These are phyloP conservation scores for Meloidogyne floridensis DNA, from an alignment of 1,140 invertebrate species.

Conservation along the genomic window DNA sequence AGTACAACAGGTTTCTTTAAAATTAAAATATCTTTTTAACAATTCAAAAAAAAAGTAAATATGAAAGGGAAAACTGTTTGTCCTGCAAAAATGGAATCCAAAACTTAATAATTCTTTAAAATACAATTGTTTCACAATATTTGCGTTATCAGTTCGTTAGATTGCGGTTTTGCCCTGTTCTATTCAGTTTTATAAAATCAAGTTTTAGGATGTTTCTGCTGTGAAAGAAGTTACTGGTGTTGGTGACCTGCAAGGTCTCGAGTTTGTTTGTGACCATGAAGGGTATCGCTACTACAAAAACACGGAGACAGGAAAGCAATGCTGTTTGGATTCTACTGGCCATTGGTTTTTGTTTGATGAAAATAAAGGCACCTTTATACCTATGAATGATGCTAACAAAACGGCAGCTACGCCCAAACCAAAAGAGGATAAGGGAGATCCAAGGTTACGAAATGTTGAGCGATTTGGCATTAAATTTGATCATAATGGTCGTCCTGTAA, in stretches of 20 bases:
- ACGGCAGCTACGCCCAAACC: slow-evolving; percentile 14
- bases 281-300: slow-evolving; percentile 46
- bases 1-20: slow-evolving; percentile 4
- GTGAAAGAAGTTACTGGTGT: background rate
- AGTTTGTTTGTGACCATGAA: slow-evolving; percentile 33
- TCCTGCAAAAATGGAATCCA: background rate
- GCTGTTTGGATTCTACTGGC: slow-evolving; percentile 35
- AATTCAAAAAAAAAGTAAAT: background rate
- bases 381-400: slow-evolving; percentile 12
- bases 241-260: slow-evolving; percentile 7
- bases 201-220: background rate
- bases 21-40: background rate
- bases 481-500: slow-evolving; percentile 44
- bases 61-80: background rate
- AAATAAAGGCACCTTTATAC: slow-evolving; percentile 22
- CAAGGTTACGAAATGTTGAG: slow-evolving; percentile 17
- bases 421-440: slow-evolving; percentile 22
- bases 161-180: background rate
- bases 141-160: slow-evolving; percentile 1
- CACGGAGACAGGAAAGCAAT: slow-evolving; percentile 33
- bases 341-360: slow-evolving; percentile 39
- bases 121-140: background rate
- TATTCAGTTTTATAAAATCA: background rate
- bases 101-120: background rate
- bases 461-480: slow-evolving; percentile 41